Evolutionary conservation across 2,113 vertebrate species (phyloP).

Genomic region (Chaetodon trifascialis): DNA sequence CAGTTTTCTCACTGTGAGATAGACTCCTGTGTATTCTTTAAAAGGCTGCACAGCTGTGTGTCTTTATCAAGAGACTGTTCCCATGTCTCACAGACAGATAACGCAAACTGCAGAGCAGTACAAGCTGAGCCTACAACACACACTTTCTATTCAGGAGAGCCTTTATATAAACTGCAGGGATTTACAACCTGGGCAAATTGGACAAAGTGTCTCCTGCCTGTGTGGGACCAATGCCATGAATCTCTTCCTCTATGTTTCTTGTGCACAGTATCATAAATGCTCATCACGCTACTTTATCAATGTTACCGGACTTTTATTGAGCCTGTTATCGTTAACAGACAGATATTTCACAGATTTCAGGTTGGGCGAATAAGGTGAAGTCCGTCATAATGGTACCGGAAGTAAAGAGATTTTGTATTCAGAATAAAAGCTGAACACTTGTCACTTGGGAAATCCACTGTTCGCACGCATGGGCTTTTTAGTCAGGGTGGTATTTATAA

Average conservation of each 20-base stretch:
- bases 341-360: not conserved
- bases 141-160: not conserved
- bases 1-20: not conserved
- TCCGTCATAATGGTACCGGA: not conserved
- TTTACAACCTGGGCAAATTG: slow-evolving; percentile 6
- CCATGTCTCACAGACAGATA: not conserved
- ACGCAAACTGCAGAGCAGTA: not conserved
- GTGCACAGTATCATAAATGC: no score
- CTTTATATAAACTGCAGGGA: slow-evolving; percentile 1
- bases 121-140: not conserved
- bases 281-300: not conserved
- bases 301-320: not conserved
- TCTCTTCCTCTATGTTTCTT: not conserved
- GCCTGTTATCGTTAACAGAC: not conserved
- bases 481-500: not conserved
- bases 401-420: not conserved
- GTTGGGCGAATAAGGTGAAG: not conserved
- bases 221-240: not conserved
- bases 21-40: not conserved
- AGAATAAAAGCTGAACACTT: not conserved
- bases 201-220: not conserved
- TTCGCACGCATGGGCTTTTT: not conserved
- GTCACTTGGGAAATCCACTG: not conserved
- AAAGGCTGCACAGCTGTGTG: not conserved
- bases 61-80: not conserved